Evolutionary conservation across 2,797 vertebrate genomes (phyloP).

Genomic region (Gadopsis marmoratus): DNA sequence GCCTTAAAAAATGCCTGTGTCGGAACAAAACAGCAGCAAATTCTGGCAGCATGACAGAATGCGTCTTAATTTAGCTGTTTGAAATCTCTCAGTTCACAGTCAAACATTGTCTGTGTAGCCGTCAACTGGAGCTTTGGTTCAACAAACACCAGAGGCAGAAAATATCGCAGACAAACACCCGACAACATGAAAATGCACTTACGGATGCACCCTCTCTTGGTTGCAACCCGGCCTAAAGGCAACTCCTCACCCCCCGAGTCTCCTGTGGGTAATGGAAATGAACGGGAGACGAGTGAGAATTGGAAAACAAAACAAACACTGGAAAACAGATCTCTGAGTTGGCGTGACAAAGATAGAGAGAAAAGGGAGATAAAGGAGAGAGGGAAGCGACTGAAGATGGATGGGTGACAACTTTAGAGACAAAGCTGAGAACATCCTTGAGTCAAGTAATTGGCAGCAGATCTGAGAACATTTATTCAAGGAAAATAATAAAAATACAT

Average conservation of each 20-base stretch:
- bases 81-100: constrained; percentile 44
- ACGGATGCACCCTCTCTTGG: constrained; percentile 21
- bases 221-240: constrained; percentile 47
- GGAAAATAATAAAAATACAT: constrained; percentile 29
- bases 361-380: constrained; percentile 9
- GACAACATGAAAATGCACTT: constrained; percentile 69
- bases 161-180: constrained; percentile 47
- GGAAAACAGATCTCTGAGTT: constrained; percentile 28
- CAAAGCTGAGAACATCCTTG: neutral
- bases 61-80: constrained; percentile 57
- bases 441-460: constrained; percentile 31
- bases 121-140: constrained; percentile 33
- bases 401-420: constrained; percentile 26
- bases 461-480: constrained; percentile 21
- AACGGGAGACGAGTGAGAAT: constrained; percentile 39
- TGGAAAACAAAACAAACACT: constrained; percentile 40
- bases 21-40: constrained; percentile 35
- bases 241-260: neutral
- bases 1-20: neutral
- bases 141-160: constrained; percentile 41
- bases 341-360: neutral
- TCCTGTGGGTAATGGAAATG: constrained; percentile 56
- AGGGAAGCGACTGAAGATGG: constrained; percentile 20
- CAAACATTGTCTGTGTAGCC: constrained; percentile 17
- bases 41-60: constrained; percentile 37